A percentile compares a stretch with the other conserved stretches of the same genome.
These are phyloP conservation scores for Callimorpha dominula DNA, from an alignment of 2,888 invertebrate genomes.

Conservation along the genomic window DNA sequence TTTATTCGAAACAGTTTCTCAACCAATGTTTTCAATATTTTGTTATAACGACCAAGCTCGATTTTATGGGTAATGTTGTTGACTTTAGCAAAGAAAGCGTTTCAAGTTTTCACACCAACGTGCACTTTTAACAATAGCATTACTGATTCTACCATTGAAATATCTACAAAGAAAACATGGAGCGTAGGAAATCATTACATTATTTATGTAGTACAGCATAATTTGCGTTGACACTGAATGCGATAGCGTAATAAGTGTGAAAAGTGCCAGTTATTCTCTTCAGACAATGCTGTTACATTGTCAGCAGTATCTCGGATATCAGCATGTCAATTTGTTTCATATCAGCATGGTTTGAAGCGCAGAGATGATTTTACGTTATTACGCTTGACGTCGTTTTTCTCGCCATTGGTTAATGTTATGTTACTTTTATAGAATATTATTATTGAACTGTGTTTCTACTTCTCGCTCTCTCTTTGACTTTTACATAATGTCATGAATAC, in stretches of 20 bases:
- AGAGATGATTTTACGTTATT: slow-evolving; percentile 25
- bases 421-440: not conserved
- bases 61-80: slow-evolving; percentile 2
- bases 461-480: too few relatives aligned
- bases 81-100: slow-evolving; percentile 9
- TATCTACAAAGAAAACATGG: slow-evolving; percentile 34
- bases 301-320: slow-evolving; percentile 43
- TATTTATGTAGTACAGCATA: slow-evolving; percentile 33
- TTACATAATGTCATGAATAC: too few relatives aligned
- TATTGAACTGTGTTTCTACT: not conserved
- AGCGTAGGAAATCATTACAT: slow-evolving; percentile 31
- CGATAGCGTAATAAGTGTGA: slow-evolving; percentile 39
- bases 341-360: slow-evolving; percentile 29
- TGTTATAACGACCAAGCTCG: not conserved
- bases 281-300: slow-evolving; percentile 37
- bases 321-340: slow-evolving; percentile 41
- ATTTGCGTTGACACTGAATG: slow-evolving; percentile 29
- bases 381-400: slow-evolving; percentile 1
- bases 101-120: slow-evolving; percentile 31
- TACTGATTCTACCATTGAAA: slow-evolving; percentile 33
- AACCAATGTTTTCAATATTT: not conserved
- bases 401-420: not conserved
- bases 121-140: slow-evolving; percentile 38
- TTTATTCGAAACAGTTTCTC: not conserved
- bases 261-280: slow-evolving; percentile 45